Evolutionary conservation across 2,888 invertebrate species (phyloP).

Genomic region (Ennomos erosarius): DNA sequence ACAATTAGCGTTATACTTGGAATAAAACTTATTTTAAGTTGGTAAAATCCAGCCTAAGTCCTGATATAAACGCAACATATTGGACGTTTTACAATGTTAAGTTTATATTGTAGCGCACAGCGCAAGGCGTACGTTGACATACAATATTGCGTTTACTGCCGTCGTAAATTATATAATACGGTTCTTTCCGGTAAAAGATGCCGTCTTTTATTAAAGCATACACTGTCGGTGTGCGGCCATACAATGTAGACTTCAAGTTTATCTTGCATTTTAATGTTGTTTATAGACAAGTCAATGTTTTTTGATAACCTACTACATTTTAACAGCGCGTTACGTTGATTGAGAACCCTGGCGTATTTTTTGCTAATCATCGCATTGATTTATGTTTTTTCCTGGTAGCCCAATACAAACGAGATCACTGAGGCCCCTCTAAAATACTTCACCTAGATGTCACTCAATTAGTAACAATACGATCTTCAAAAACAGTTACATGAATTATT

Average conservation of each 20-base stretch:
- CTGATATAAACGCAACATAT: constrained; percentile 31
- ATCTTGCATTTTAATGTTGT: no score
- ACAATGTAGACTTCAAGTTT: constrained; percentile 1
- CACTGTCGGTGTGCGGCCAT: constrained; percentile 7
- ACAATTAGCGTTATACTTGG: no score
- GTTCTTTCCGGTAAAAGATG: constrained; percentile 30
- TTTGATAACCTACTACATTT: no score
- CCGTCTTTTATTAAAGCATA: constrained; percentile 16
- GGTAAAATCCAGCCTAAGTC: no score
- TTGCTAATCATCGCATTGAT: no score
- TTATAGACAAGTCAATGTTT: no score
- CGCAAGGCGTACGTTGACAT: constrained; percentile 49
- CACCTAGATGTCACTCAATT: constrained; percentile 1
- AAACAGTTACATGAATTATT: constrained; percentile 5
- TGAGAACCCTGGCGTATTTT: no score
- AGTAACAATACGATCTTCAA: neutral
- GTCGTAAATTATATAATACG: constrained; percentile 36
- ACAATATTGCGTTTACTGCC: constrained; percentile 56
- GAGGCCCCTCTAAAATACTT: no score
- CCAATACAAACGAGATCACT: no score
- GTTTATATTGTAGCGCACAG: constrained; percentile 24
- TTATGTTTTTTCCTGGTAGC: no score
- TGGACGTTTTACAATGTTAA: constrained; percentile 46
- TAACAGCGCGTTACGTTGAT: no score
- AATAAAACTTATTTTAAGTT: no score